phyloP scores from a whole-genome alignment of 2,797 vertebrate species.

The Bucorvus abyssinicus region DNA sequence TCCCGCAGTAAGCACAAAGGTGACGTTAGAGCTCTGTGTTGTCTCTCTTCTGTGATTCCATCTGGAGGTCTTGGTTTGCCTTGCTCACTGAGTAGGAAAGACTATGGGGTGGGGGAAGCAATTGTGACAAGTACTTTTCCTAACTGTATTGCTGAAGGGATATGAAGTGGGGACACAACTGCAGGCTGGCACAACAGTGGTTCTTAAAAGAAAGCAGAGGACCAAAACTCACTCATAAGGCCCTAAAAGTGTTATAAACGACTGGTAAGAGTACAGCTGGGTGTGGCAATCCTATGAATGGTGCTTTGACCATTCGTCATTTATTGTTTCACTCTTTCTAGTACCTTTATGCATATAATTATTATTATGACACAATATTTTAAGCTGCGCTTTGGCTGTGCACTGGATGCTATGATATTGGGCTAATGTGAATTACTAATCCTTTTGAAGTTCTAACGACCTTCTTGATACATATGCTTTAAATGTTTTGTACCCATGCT shows the following conservation, averaged over 20 bases:
- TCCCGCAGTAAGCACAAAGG: neutral
- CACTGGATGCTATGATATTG: neutral
- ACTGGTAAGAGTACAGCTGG: neutral
- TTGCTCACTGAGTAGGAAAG: neutral
- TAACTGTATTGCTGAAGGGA: neutral
- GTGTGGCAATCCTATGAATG: neutral
- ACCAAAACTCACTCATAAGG: neutral
- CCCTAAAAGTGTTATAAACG: neutral
- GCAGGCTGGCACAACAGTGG: neutral
- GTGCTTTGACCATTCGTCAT: neutral
- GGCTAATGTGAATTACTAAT: neutral
- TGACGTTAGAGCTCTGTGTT: neutral
- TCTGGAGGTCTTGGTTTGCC: neutral
- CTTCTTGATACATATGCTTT: neutral
- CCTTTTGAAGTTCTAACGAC: neutral
- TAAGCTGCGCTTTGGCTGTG: neutral
- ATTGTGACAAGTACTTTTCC: neutral
- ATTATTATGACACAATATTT: neutral
- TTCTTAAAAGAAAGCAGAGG: neutral
- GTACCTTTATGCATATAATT: neutral
- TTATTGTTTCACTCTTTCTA: neutral
- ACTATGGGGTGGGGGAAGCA: accelerated
- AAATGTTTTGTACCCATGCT: neutral
- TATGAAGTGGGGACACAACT: neutral
- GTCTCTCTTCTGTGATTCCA: neutral